Conservation (phyloP, 2,797 vertebrate genomes). For the Numenius phaeopus region DNA sequence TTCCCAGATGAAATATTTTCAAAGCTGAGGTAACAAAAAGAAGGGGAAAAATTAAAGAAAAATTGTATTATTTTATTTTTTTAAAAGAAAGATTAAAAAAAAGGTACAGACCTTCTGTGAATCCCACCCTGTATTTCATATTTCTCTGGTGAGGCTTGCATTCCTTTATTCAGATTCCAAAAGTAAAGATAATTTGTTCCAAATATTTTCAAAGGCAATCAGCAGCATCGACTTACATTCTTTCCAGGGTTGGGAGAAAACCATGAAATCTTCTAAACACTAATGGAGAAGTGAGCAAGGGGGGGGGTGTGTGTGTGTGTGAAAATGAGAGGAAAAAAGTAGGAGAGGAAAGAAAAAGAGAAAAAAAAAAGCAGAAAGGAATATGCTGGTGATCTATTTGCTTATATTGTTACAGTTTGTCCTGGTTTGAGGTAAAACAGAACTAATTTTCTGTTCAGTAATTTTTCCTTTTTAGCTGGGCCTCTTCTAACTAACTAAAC, state of each 20-base stretch:
- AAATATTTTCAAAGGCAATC: conserved; percentile 84
- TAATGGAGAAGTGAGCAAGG: conserved; percentile 33
- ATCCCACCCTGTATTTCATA: conserved; percentile 83
- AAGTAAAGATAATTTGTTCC: conserved; percentile 85
- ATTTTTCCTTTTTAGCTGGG: too few species aligned
- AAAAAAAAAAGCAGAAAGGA: conserved; percentile 17
- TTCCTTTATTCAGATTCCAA: conserved; percentile 86
- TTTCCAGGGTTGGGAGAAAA: conserved; percentile 82
- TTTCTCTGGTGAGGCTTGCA: conserved; percentile 80
- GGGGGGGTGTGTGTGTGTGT: background rate
- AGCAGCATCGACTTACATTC: conserved; percentile 79
- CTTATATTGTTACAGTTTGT: conserved; percentile 67
- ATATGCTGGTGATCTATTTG: conserved; percentile 74
- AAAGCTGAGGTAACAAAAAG: too few species aligned
- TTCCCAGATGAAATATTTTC: too few species aligned
- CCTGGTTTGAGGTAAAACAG: too few species aligned
- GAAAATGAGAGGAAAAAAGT: background rate
- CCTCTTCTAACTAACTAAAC: too few species aligned
- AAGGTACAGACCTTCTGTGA: conserved; percentile 29
- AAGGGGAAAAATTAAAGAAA: too few species aligned
- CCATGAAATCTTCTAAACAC: conserved; percentile 78
- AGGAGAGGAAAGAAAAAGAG: background rate
- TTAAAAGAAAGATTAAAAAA: too few species aligned
- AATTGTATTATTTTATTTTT: too few species aligned
- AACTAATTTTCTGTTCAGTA: too few species aligned